Conservation (phyloP, 2,113 vertebrate species). For the Cricetomys ansorgei region DNA sequence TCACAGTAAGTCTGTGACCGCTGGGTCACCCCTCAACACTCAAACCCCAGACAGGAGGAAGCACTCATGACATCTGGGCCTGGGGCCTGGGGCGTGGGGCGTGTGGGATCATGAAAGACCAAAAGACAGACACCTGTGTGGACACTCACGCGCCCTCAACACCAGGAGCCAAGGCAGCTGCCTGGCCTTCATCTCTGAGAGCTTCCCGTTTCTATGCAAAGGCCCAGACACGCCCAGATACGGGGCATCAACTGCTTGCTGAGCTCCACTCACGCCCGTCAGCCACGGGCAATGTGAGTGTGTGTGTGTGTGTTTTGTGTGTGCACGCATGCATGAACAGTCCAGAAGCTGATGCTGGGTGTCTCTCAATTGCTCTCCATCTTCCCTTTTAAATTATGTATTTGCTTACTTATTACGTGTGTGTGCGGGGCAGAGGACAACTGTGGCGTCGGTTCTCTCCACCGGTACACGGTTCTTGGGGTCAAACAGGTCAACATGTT, state of each 20-base stretch:
- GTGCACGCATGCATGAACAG: not conserved
- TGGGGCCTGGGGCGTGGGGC: accelerated
- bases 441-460: no score
- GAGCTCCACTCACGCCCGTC: accelerated
- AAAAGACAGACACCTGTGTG: not conserved
- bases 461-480: not conserved
- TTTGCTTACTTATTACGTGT: not conserved
- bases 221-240: accelerated
- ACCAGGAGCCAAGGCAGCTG: not conserved
- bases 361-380: not conserved
- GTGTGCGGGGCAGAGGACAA: not conserved
- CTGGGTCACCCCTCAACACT: accelerated
- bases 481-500: not conserved
- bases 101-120: not conserved
- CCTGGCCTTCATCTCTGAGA: not conserved
- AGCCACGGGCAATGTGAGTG: not conserved
- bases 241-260: not conserved
- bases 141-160: not conserved
- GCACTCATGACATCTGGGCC: accelerated
- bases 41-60: not conserved
- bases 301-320: not conserved
- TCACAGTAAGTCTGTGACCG: not conserved
- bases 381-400: not conserved
- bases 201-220: not conserved
- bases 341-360: not conserved